Conservation (phyloP, 2,797 vertebrate species). For the Anomalospiza imberbis region DNA sequence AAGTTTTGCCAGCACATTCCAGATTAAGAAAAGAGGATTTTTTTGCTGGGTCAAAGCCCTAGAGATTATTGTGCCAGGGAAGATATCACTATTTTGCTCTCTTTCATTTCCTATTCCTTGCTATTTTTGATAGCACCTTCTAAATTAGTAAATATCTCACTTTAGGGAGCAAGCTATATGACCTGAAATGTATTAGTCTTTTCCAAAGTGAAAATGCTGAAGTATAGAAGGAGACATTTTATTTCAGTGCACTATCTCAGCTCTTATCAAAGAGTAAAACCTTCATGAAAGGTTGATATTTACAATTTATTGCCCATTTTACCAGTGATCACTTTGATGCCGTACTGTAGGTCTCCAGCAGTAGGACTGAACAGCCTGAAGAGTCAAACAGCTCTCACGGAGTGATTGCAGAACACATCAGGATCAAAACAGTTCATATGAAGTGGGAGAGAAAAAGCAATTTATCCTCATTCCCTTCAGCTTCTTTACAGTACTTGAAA, state of each 20-base stretch:
- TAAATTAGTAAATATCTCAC: slow-evolving; percentile 47
- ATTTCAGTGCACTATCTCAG: background rate
- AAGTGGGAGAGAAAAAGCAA: background rate
- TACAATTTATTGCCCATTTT: slow-evolving; percentile 3
- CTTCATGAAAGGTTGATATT: background rate
- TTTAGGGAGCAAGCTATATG: background rate
- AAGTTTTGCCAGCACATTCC: background rate
- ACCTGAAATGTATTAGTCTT: background rate
- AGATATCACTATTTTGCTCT: background rate
- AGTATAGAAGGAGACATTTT: background rate
- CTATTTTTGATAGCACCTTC: background rate
- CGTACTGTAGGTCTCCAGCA: background rate
- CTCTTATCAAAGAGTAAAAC: background rate
- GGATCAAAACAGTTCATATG: background rate
- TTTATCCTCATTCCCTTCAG: background rate
- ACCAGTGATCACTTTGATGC: background rate
- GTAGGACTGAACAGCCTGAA: background rate
- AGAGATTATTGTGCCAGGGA: background rate
- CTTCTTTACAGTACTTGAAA: background rate
- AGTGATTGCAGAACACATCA: background rate
- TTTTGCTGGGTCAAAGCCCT: slow-evolving; percentile 27
- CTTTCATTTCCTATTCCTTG: slow-evolving; percentile 5
- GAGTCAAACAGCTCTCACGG: background rate
- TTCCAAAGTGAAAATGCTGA: slow-evolving; percentile 1
- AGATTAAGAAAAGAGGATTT: slow-evolving; percentile 20